Base-by-base conservation (phyloP, 2,797 vertebrate species). In the Oceanodroma leucorhoa region DNA sequence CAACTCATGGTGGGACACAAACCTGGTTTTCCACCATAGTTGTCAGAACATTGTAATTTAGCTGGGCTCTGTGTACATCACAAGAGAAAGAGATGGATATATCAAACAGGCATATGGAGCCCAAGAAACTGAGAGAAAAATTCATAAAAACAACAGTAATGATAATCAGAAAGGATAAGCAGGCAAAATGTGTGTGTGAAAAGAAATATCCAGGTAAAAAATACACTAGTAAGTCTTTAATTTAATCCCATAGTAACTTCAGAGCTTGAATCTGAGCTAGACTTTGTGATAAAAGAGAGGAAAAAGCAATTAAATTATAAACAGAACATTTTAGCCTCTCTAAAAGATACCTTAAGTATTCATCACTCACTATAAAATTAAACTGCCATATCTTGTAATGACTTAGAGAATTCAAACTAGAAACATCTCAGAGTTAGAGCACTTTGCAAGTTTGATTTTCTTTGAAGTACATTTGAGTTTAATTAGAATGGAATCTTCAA, bases 401-500 rank as follows among this genome's bases (percentile, higher is more conserved):
- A 82, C 58, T 92, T 41, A n/a, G 36, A 89, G 55, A 93, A 92
- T 73, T 94, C 83, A 92, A 72, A 60, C 14, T 57, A 83, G 75
- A 89, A 94, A 90, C 57, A 90, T 53, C 45, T 73, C 73, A 60
- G 9, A 15, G 43, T 41, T 76, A 34, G 29, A 89, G 81, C 27
- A 55, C n/a, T 87, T 43, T 11, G 30, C 38, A 79, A 69, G 45
- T 89, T 41, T 87, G 62, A 93, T 70, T 93, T 94, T 62, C 93
- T 95, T 87, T 95, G 90, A 97, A 94, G 86, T 71, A 60, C 0
- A 1, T 45, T 94, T 88, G 83, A 93, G 40, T 73, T 87, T 95
- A 96, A 96, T 95, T 95, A 64, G 64, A 94, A 80, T 17, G 80
- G 54, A 93, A 84, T 70, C 78, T 90, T 95, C 95, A 92, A 95